A percentile compares a stretch with the other conserved stretches of the same genome.
Evolutionary conservation across 2,797 vertebrate species (phyloP).

Genomic region (Sebastes itinus): DNA sequence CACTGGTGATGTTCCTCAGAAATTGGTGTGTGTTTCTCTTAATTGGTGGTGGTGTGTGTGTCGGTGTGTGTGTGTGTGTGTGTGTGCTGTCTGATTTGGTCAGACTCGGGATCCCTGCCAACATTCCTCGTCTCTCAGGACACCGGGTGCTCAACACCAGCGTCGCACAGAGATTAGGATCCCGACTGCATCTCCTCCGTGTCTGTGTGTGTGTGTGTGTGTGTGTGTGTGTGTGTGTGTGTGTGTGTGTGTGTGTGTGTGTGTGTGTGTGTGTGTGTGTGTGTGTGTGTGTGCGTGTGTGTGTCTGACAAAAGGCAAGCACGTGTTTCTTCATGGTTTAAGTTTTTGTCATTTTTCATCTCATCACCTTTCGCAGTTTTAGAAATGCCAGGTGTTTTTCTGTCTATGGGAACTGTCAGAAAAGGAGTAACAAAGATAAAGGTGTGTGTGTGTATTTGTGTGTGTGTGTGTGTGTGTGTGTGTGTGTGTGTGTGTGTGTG

Average conservation of each 20-base stretch:
- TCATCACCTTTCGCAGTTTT: not conserved
- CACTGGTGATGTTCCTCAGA: constrained; percentile 45
- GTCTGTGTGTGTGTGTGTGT: not conserved
- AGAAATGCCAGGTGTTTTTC: not conserved
- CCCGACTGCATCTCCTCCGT: constrained; percentile 10
- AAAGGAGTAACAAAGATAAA: not conserved
- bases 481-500: not conserved
- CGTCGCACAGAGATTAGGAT: constrained; percentile 69
- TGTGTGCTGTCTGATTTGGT: constrained; percentile 58
- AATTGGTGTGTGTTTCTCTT: constrained; percentile 48
- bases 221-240: not conserved
- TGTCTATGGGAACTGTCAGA: not conserved
- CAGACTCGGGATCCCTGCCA: constrained; percentile 75
- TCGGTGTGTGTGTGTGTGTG: constrained; percentile 21
- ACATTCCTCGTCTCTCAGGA: constrained; percentile 78
- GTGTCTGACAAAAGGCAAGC: not conserved
- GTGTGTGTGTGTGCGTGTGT: not conserved
- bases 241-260: not conserved
- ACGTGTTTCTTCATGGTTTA: not conserved
- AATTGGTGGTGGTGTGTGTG: constrained; percentile 15
- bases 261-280: not conserved
- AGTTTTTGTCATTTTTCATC: constrained; percentile 18
- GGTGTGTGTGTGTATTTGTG: not conserved
- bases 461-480: constrained; percentile 13
- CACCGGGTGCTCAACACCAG: constrained; percentile 69